Percentiles rank a stretch among this genome's conserved stretches.
Evolutionary conservation across 2,888 invertebrate species (phyloP).

Genomic region (Geophilus truncorum): DNA sequence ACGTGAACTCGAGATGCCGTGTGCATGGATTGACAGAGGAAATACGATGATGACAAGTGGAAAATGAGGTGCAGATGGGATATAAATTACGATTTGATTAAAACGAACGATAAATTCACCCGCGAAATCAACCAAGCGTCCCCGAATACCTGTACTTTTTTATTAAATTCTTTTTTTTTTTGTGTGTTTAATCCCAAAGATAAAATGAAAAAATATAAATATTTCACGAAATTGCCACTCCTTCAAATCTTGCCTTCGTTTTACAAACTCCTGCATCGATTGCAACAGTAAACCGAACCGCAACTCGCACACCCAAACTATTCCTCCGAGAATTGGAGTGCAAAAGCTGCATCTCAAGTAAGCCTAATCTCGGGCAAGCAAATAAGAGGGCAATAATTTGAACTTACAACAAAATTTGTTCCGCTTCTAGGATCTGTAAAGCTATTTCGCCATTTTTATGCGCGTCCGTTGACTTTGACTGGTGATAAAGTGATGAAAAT

Average conservation of each 20-base stretch:
- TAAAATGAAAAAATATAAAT: neutral
- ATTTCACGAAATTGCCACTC: neutral
- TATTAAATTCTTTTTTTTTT: too few relatives aligned
- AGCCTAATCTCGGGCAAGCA: neutral
- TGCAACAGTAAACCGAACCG: neutral
- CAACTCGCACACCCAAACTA: slow-evolving; percentile 22
- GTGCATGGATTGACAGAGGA: slow-evolving; percentile 5
- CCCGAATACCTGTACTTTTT: too few relatives aligned
- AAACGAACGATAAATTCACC: neutral
- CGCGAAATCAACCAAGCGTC: neutral
- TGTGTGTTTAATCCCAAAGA: too few relatives aligned
- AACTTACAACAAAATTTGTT: neutral
- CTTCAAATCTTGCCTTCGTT: neutral
- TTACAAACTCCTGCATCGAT: slow-evolving; percentile 5
- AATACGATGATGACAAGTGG: slow-evolving; percentile 8
- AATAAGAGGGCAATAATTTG: neutral
- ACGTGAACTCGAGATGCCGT: slow-evolving; percentile 1
- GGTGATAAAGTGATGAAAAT: too few relatives aligned
- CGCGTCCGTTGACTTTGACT: neutral
- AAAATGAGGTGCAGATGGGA: neutral
- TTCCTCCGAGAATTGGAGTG: neutral
- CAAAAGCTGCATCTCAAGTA: slow-evolving; percentile 13
- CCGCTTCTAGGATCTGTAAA: neutral
- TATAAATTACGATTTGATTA: neutral
- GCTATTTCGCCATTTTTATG: neutral